Percentiles rank a stretch among this genome's conserved stretches.
phyloP scores from a whole-genome alignment of 2,797 vertebrate genomes.

The Zalophus californianus region DNA sequence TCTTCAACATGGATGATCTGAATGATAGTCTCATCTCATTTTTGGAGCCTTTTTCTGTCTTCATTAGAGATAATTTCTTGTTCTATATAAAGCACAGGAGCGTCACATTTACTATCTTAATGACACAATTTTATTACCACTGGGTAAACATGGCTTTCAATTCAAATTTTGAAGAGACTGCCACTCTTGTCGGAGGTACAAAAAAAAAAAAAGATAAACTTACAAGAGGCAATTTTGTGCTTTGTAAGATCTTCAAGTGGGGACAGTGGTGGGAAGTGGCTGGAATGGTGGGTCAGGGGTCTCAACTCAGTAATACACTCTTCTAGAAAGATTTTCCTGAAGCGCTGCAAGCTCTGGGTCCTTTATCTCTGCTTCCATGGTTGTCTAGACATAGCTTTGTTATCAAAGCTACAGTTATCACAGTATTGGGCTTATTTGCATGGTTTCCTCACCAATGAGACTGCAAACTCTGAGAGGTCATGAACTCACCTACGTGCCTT shows the following conservation, averaged over 20 bases:
- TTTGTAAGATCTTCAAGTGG: constrained; percentile 7
- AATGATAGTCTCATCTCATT: constrained; percentile 62
- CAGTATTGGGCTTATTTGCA: background rate
- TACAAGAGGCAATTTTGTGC: background rate
- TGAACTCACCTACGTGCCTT: background rate
- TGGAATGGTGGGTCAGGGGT: background rate
- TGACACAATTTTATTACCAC: constrained; percentile 35
- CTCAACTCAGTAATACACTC: background rate
- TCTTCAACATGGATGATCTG: constrained; percentile 68
- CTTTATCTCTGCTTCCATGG: background rate
- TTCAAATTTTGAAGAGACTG: constrained; percentile 53
- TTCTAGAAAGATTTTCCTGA: background rate
- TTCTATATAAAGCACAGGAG: constrained; percentile 66
- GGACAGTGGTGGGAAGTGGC: background rate
- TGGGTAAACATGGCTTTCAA: constrained; percentile 48
- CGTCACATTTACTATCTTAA: constrained; percentile 69
- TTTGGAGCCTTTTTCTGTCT: constrained; percentile 72
- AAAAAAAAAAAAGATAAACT: background rate
- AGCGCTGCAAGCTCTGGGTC: background rate
- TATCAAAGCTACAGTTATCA: background rate
- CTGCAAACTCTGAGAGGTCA: background rate
- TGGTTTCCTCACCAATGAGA: background rate
- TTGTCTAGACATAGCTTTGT: background rate
- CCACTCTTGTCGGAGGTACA: constrained; percentile 8
- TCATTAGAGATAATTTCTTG: constrained; percentile 73